Base-by-base conservation (phyloP, 2,797 vertebrate species). In the Lacerta viridis region DNA sequence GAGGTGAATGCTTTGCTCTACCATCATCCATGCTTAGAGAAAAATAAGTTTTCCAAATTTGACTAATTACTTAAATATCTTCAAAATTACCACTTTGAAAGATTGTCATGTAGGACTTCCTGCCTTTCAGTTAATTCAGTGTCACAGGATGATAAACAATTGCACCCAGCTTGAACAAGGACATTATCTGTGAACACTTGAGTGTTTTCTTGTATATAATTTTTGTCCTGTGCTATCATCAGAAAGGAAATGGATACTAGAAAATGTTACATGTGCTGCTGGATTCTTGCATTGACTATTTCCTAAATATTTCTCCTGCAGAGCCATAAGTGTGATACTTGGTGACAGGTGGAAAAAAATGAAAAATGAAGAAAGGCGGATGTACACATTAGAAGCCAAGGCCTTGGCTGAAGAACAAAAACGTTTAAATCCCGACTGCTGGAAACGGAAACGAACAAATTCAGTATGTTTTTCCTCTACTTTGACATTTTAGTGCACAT, bases 291-390 rank as follows among this genome's bases (percentile, higher is more conserved):
- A 77, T 88, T 96, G 78, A 96, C 59, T 39, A 0, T 55, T 64
- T 13, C 94, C 80, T 93, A 88, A 94, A 92, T 94, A 75, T 94
- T 93, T 95, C 8, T 95, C 87, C 96, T 96, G 77, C 96, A 99
- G 99, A 98, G 99, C 99, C 98, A 99, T 99, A 96, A 99, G 99
- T 89, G 99, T 99, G 97, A 99, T 99, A 96, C 98, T 99, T 36
- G 99, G 99, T 66, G 99, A 99, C 96, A 98, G 98, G 97, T 99
- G 99, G 99, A 99, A 99, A 98, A 99, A 99, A 95, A 99, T 99
- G 99, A 99, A 99, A 96, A 99, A 98, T 0, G 99, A 99, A 93
- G 99, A 99, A 94, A 98, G 99, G 92, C 98, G 98, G 96, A 98
- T 99, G 97, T 99, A 99, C 96, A 99, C 99, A 55, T 97, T 99